phyloP scores from a whole-genome alignment of 2,888 invertebrate genomes.

The Limnephilus auricula region DNA sequence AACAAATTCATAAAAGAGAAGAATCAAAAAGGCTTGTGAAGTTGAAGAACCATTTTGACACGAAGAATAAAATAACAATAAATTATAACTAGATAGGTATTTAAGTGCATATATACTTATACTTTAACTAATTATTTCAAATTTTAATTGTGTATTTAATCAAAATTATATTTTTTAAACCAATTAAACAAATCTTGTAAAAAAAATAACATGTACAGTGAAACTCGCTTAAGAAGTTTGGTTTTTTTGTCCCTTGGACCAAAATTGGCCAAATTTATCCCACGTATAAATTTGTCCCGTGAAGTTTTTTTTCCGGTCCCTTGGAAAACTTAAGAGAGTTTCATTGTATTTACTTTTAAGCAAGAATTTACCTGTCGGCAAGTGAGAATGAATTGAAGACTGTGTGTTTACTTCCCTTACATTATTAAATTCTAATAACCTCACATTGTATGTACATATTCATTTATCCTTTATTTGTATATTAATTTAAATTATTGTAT shows the following conservation, averaged over 20 bases:
- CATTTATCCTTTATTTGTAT: background rate
- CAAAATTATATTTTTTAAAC: background rate
- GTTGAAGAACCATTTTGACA: background rate
- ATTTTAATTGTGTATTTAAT: background rate
- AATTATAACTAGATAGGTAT: background rate
- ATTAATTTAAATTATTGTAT: background rate
- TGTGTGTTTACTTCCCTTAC: background rate
- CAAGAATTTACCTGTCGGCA: background rate
- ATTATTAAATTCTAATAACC: background rate
- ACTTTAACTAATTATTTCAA: background rate
- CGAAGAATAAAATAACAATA: background rate
- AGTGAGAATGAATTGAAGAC: background rate
- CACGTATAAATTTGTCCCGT: too few relatives aligned
- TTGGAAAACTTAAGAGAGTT: too few relatives aligned
- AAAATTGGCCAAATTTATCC: too few relatives aligned
- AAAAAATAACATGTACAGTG: background rate
- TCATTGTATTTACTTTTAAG: background rate
- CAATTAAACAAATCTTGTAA: background rate
- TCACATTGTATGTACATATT: constrained; percentile 19
- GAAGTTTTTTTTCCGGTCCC: too few relatives aligned
- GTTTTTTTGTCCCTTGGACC: too few relatives aligned
- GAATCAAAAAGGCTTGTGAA: background rate
- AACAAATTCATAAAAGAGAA: background rate
- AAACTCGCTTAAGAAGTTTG: too few relatives aligned
- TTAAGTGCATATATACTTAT: background rate